A percentile compares a stretch with the other conserved stretches of the same genome.
Evolutionary conservation across 2,888 invertebrate species (phyloP).

Genomic region (Rugalucina vietnamica): DNA sequence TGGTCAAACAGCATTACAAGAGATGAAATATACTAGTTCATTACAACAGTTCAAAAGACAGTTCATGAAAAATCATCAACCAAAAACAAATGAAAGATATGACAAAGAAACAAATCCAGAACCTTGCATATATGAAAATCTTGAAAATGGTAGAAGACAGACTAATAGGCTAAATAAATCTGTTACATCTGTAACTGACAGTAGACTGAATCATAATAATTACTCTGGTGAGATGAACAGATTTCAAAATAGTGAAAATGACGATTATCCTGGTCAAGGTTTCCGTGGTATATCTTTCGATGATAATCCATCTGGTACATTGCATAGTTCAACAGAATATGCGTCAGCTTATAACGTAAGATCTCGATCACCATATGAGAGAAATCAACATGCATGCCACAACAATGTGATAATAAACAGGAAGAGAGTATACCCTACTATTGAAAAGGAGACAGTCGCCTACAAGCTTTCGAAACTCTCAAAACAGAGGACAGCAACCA

Average conservation of each 20-base stretch:
- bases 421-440: background rate
- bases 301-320: no score
- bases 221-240: background rate
- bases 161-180: background rate
- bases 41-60: constrained; percentile 38
- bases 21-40: constrained; percentile 18
- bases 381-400: no score
- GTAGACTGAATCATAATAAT: background rate
- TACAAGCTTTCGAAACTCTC: constrained; percentile 18
- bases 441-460: background rate
- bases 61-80: no score
- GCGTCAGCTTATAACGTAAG: no score
- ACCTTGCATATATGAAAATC: no score
- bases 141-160: background rate
- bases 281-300: no score
- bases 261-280: no score
- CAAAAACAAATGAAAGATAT: no score
- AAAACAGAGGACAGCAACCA: background rate
- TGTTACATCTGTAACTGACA: background rate
- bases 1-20: background rate
- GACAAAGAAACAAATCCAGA: no score
- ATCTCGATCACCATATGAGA: no score
- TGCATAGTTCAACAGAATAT: no score
- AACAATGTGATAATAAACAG: background rate
- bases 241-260: background rate